Evolutionary conservation across 2,113 vertebrate species (phyloP), one percentile per base, ranked within the genome.

Genomic region (Ailurus styani): DNA sequence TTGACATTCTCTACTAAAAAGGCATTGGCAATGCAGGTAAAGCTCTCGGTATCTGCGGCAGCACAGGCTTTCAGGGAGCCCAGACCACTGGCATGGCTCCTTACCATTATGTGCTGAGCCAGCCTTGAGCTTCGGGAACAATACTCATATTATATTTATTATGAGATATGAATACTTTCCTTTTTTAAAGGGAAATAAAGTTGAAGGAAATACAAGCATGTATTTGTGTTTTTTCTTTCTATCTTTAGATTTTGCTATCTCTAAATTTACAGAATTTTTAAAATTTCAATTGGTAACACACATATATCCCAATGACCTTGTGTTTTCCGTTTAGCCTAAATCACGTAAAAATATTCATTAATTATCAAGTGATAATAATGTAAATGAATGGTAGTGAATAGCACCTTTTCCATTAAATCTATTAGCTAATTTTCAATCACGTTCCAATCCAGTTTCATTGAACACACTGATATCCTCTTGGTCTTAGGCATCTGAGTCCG

Each of bases 21-120:
- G 12, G 7, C 2, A 7, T 0, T 3, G 15, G 11, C 1, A 2
- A 27, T 0, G 3, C 0, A 1, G 29, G 34, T 1, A 2, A 31
- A 3, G 17, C 77, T 91, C 37, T 37, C 11, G 20, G 31, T 4
- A 6, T 3, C 72, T 64, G 23, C 4, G 7, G 18, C 5, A 75
- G 13, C 4, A 11, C 2, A 5, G 7, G 12, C 27, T 29, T 77
- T 21, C 15, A 9, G 31, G 1, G n/a, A 37, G 3, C 47, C 40
- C 23, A 15, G 13, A 31, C 27, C 60, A 64, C 29, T 31, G 60
- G 27, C 60, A 31, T 64, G 12, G 1, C 2, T 54, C 5, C 8
- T 18, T 20, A 40, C 2, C 7, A 11, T 37, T 27, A 37, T 0
- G 3, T 29, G 31, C 13, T 0, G 0, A 29, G 23, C 14, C 12